phyloP scores from a whole-genome alignment of 2,888 invertebrate genomes.

The Heteropelma amictum region DNA sequence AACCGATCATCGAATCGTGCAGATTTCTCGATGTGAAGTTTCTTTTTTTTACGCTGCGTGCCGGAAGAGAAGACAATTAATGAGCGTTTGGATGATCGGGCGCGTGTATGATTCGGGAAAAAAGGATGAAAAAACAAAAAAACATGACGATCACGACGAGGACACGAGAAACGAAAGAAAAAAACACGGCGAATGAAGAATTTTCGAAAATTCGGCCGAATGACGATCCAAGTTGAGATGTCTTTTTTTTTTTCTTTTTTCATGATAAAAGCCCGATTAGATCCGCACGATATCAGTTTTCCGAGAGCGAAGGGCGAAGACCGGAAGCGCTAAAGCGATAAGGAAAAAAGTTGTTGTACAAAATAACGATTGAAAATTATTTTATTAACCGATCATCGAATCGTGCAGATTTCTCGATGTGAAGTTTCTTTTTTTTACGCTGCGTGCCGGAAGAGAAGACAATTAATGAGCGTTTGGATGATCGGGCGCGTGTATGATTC shows the following conservation, averaged over 20 bases:
- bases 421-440: conserved; percentile 30
- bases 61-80: conserved; percentile 33
- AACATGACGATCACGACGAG: too few relatives aligned
- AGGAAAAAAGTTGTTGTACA: conserved; percentile 63
- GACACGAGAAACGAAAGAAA: too few relatives aligned
- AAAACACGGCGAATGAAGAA: too few relatives aligned
- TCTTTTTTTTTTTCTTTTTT: too few relatives aligned
- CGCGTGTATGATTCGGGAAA: conserved; percentile 52
- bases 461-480: conserved; percentile 37
- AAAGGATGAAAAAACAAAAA: conserved; percentile 5
- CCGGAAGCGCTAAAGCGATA: conserved; percentile 16
- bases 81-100: conserved; percentile 46
- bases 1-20: conserved; percentile 63
- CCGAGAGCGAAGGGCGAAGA: background rate
- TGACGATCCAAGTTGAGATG: background rate
- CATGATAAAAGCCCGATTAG: too few relatives aligned
- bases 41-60: conserved; percentile 31
- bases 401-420: conserved; percentile 50
- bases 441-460: conserved; percentile 35
- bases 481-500: conserved; percentile 54
- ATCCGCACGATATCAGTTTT: conserved; percentile 1
- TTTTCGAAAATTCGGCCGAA: background rate
- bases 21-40: conserved; percentile 38
- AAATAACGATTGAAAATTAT: conserved; percentile 64
- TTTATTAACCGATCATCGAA: conserved; percentile 66